phyloP scores from a whole-genome alignment of 1,140 invertebrate species.

The Trichogramma pretiosum region DNA sequence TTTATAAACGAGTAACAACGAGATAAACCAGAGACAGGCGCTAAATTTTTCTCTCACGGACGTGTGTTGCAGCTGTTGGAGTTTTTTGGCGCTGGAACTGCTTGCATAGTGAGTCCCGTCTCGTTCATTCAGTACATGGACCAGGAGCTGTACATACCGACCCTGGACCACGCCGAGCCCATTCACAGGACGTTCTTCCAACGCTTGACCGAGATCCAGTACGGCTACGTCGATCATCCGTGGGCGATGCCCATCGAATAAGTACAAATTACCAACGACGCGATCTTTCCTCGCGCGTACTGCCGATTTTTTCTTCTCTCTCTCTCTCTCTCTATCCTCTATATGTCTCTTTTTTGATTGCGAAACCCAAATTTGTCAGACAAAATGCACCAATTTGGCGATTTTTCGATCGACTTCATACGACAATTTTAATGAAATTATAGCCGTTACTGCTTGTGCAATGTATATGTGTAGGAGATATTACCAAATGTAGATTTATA shows the following conservation, averaged over 20 bases:
- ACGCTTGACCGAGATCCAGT: slow-evolving; percentile 75
- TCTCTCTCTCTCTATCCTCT: too few relatives aligned
- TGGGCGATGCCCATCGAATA: slow-evolving; percentile 58
- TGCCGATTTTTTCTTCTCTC: too few relatives aligned
- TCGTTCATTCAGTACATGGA: slow-evolving; percentile 67
- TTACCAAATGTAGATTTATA: too few relatives aligned
- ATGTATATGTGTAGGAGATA: too few relatives aligned
- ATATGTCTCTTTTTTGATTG: too few relatives aligned
- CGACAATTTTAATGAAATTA: too few relatives aligned
- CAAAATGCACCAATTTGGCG: too few relatives aligned
- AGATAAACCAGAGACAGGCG: not conserved
- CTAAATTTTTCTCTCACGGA: slow-evolving; percentile 11
- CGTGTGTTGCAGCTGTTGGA: slow-evolving; percentile 71
- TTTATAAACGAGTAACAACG: not conserved
- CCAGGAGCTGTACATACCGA: slow-evolving; percentile 60
- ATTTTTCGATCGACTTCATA: too few relatives aligned
- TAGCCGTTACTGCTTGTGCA: too few relatives aligned
- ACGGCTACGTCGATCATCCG: slow-evolving; percentile 71
- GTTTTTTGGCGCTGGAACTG: slow-evolving; percentile 91
- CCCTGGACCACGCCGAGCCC: slow-evolving; percentile 60
- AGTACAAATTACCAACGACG: too few relatives aligned
- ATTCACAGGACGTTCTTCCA: slow-evolving; percentile 62
- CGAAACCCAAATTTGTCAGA: too few relatives aligned
- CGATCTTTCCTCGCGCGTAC: too few relatives aligned
- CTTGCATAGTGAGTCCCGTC: slow-evolving; percentile 85